Evolutionary conservation across 2,113 vertebrate genomes (phyloP), one percentile per base, ranked within the genome.

Genomic region (Pangasianodon hypophthalmus): DNA sequence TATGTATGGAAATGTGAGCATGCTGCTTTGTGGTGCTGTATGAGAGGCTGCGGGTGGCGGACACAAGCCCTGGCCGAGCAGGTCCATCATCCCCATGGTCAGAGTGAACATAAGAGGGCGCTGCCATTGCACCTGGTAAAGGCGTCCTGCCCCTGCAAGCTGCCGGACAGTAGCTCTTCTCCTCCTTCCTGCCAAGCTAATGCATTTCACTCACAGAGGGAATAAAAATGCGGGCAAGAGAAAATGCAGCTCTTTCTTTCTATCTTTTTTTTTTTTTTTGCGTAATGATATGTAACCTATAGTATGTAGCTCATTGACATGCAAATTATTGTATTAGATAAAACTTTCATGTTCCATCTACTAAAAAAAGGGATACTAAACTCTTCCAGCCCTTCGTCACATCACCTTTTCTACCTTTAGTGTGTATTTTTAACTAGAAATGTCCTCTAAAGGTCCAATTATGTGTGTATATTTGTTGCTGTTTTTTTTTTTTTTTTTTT

Each of bases 51-150:
- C 44, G 29, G 62, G 84, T 52, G 46, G 44, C 1, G 62, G 46
- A 86, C 62, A 86, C 58, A 8, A 87, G 81, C 67, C 79, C 26
- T 75, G 90, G 88, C 84, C 44, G 90, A 88, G 93, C 93, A 92
- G 88, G 92, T 90, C 93, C 94, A 92, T 94, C 94, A 95, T 95
- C 95, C 95, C 95, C 92, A 90, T 95, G 95, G 96, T 94, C 95
- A 93, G 93, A 95, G 92, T 96, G 96, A 96, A 97, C 96, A 96
- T 96, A 96, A 97, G 96, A 96, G 96, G 96, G 96, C 96, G 96
- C 96, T 96, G 94, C 96, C 96, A 96, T 95, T 94, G 96, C 96
- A 96, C 96, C 96, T 96, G 96, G 96, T 93, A n/a, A 91, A 88
- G 69, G 88, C 94, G 92, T 89, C 93, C 93, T 95, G 94, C 93